These are phyloP conservation scores for Tribolium madens DNA, from an alignment of 1,140 invertebrate species.

Conservation along the genomic window DNA sequence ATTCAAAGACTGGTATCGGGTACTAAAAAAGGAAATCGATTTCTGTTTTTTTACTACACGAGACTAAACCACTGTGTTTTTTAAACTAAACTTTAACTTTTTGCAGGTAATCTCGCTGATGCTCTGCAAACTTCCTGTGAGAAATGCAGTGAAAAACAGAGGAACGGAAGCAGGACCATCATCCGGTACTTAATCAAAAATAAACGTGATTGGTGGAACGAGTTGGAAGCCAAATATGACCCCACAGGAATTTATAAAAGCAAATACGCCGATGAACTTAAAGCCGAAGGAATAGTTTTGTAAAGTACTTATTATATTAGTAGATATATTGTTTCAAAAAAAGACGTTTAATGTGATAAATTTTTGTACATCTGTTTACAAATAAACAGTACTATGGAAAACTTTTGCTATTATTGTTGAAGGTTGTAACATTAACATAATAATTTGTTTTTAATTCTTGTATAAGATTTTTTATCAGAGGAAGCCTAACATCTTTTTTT, in stretches of 20 bases:
- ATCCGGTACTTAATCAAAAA: conserved; percentile 69
- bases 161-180: conserved; percentile 71
- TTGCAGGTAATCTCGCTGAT: conserved; percentile 64
- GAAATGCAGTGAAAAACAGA: conserved; percentile 74
- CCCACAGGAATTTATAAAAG: conserved; percentile 66
- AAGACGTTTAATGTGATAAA: not conserved
- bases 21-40: too few relatives aligned
- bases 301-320: not conserved
- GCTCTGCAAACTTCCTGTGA: conserved; percentile 74
- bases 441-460: not conserved
- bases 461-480: not conserved
- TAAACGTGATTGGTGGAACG: conserved; percentile 67
- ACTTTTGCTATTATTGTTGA: not conserved
- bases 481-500: not conserved
- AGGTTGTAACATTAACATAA: not conserved
- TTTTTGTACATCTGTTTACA: not conserved
- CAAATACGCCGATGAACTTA: conserved; percentile 51
- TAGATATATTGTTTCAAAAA: not conserved
- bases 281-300: not conserved
- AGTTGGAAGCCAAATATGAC: conserved; percentile 70
- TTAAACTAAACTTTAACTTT: not conserved
- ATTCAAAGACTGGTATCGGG: too few relatives aligned
- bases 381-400: not conserved
- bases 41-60: too few relatives aligned
- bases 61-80: too few relatives aligned